A percentile compares a stretch with the other conserved stretches of the same genome.
Conservation (phyloP, 2,888 invertebrate genomes). For the Lochmaea crataegi region DNA sequence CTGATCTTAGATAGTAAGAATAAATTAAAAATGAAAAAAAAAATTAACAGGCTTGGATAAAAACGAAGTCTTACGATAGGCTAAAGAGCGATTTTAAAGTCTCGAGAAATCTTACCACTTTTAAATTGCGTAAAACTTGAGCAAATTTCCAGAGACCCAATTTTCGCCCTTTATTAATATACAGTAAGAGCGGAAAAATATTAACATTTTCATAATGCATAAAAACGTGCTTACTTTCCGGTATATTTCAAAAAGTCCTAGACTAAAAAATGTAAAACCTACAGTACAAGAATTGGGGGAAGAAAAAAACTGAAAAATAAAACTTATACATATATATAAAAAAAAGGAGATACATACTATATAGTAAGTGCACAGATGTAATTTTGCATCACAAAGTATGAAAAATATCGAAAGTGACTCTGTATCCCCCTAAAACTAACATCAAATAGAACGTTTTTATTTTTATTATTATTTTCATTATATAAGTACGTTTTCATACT, state of each 20-base stretch:
- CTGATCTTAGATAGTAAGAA: constrained; percentile 56
- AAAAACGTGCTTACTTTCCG: constrained; percentile 38
- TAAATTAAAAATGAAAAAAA: constrained; percentile 46
- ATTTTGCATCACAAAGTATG: constrained; percentile 63
- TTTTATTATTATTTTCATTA: constrained; percentile 36
- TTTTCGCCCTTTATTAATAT: neutral
- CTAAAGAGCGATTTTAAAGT: neutral
- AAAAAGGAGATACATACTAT: constrained; percentile 49
- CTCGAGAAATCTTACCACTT: constrained; percentile 18
- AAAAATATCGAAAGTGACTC: constrained; percentile 54
- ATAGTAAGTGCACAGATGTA: constrained; percentile 61
- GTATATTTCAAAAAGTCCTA: constrained; percentile 51
- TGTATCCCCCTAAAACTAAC: constrained; percentile 57
- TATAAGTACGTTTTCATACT: constrained; percentile 62
- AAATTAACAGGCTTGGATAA: constrained; percentile 46
- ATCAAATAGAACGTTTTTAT: constrained; percentile 53
- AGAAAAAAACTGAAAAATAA: constrained; percentile 32
- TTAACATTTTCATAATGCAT: constrained; percentile 32
- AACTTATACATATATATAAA: neutral
- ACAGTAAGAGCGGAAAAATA: constrained; percentile 34
- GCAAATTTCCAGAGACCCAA: constrained; percentile 25
- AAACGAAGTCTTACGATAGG: constrained; percentile 36
- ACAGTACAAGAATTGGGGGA: constrained; percentile 50
- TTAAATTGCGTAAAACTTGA: constrained; percentile 17
- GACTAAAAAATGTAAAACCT: constrained; percentile 57